Conservation (phyloP, 2,888 invertebrate species). For the Clusia tigrina region DNA sequence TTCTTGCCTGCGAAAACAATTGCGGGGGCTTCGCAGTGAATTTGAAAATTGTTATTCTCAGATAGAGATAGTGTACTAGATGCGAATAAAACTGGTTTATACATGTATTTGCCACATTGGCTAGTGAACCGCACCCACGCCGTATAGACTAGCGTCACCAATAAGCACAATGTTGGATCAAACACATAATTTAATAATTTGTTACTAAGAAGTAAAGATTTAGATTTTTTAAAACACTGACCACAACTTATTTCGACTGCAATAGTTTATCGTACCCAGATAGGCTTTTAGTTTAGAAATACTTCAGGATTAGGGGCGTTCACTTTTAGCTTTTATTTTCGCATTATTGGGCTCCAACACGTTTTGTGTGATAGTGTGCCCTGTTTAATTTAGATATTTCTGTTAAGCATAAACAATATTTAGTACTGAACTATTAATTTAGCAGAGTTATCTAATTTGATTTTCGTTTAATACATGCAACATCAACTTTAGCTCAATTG, state of each 20-base stretch:
- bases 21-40: conserved; percentile 28
- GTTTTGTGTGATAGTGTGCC: conserved; percentile 23
- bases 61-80: conserved; percentile 19
- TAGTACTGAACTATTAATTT: too few relatives aligned
- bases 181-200: conserved; percentile 21
- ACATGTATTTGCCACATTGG: too few relatives aligned
- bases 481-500: too few relatives aligned
- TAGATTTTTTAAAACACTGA: too few relatives aligned
- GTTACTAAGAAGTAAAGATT: too few relatives aligned
- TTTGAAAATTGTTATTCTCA: conserved; percentile 26
- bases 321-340: conserved; percentile 23
- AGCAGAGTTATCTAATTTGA: too few relatives aligned
- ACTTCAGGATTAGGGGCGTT: conserved; percentile 18
- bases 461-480: too few relatives aligned
- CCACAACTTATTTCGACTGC: too few relatives aligned
- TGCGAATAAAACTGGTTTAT: conserved; percentile 24
- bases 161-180: too few relatives aligned
- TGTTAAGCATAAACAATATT: too few relatives aligned
- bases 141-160: too few relatives aligned
- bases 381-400: conserved; percentile 27
- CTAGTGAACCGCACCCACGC: too few relatives aligned
- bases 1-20: conserved; percentile 31
- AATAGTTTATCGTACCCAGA: conserved; percentile 23
- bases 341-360: conserved; percentile 25
- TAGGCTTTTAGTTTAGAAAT: conserved; percentile 13